phyloP scores from a whole-genome alignment of 2,113 vertebrate species.

The Python bivittatus region DNA sequence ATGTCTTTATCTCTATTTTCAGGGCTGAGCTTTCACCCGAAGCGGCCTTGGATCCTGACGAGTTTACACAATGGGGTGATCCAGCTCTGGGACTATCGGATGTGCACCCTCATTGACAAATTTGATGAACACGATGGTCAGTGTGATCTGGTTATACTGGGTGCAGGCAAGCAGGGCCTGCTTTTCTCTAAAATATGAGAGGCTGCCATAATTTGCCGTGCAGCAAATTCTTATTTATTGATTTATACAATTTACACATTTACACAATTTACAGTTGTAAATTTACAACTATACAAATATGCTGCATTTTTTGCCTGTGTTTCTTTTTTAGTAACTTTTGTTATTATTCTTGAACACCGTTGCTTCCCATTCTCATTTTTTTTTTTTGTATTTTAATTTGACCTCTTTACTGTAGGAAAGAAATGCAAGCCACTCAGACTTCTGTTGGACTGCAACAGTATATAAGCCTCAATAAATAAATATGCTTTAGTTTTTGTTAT shows the following conservation, averaged over 20 bases:
- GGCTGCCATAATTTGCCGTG: background rate
- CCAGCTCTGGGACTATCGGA: constrained; percentile 97
- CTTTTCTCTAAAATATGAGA: background rate
- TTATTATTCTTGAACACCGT: background rate
- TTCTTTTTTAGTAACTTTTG: too few species aligned
- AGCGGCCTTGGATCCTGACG: constrained; percentile 94
- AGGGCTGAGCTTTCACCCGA: constrained; percentile 96
- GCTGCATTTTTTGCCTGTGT: too few species aligned
- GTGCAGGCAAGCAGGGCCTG: too few species aligned
- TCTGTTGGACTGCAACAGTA: background rate
- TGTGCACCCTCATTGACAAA: constrained; percentile 98
- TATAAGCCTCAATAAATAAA: background rate
- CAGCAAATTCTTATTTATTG: too few species aligned
- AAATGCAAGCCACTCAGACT: background rate
- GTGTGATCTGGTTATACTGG: background rate
- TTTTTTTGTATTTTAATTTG: background rate
- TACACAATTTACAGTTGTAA: too few species aligned
- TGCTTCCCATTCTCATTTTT: background rate
- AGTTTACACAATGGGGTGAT: constrained; percentile 97
- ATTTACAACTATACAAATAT: too few species aligned
- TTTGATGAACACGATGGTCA: constrained; percentile 96
- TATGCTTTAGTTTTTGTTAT: background rate
- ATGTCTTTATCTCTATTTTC: background rate
- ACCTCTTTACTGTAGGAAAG: background rate
- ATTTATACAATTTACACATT: too few species aligned